These are phyloP conservation scores for Drosophila repletoides DNA, from an alignment of 1,140 invertebrate species.

Conservation along the genomic window DNA sequence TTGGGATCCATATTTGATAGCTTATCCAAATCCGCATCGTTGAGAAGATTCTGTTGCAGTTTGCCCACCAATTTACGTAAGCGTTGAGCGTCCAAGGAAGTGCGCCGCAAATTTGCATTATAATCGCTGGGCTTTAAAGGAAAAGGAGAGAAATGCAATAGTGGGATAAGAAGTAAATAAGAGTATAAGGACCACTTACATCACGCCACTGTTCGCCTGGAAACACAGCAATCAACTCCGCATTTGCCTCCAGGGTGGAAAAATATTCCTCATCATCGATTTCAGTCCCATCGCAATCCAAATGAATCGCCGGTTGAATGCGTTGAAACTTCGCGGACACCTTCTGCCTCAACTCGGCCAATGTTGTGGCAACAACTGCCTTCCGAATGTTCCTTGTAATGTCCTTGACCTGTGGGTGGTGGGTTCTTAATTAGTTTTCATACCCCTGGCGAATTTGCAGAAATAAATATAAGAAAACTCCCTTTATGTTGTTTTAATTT, in stretches of 20 bases:
- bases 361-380: conserved; percentile 89
- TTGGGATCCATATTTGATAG: conserved; percentile 93
- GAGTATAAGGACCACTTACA: conserved; percentile 57
- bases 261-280: conserved; percentile 95
- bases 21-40: conserved; percentile 90
- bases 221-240: conserved; percentile 90
- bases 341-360: conserved; percentile 89
- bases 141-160: neutral
- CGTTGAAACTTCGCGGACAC: conserved; percentile 86
- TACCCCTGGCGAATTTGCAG: neutral
- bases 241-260: conserved; percentile 91
- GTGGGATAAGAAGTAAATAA: neutral
- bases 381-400: conserved; percentile 89
- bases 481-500: neutral
- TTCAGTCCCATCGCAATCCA: conserved; percentile 93
- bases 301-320: conserved; percentile 87
- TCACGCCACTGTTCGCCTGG: conserved; percentile 88
- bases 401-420: conserved; percentile 83
- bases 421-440: conserved; percentile 24
- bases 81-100: conserved; percentile 84
- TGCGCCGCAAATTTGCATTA: conserved; percentile 62
- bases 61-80: conserved; percentile 87
- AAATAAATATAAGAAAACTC: too few species aligned
- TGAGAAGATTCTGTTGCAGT: conserved; percentile 89
- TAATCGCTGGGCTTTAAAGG: conserved; percentile 62